These are phyloP conservation scores for Microplitis mediator DNA, from an alignment of 1,140 invertebrate species.

Conservation along the genomic window DNA sequence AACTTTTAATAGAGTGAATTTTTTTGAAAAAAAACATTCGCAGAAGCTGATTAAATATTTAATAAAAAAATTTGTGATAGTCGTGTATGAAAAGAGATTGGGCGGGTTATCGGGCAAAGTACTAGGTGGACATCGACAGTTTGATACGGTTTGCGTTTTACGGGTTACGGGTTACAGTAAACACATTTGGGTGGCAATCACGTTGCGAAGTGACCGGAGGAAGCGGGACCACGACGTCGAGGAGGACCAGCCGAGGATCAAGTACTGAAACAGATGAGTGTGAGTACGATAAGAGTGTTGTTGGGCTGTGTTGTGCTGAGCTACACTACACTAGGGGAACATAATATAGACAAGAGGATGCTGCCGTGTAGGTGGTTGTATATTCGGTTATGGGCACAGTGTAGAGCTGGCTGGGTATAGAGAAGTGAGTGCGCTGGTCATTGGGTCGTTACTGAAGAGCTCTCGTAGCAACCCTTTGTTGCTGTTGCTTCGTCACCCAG, in stretches of 20 bases:
- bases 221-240: constrained; percentile 1
- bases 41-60: no score
- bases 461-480: constrained; percentile 38
- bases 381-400: no score
- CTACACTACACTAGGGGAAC: no score
- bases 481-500: constrained; percentile 30
- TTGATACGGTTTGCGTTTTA: constrained; percentile 34
- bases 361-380: no score
- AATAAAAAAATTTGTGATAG: no score
- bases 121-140: constrained; percentile 26
- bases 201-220: constrained; percentile 26
- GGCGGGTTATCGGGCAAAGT: no score
- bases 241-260: not conserved
- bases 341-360: not conserved
- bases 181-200: constrained; percentile 40
- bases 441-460: constrained; percentile 32
- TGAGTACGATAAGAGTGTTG: not conserved
- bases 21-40: no score
- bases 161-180: constrained; percentile 18
- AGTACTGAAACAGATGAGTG: constrained; percentile 15
- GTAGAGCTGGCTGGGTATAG: not conserved
- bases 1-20: no score
- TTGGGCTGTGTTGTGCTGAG: not conserved
- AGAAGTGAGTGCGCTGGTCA: constrained; percentile 26
- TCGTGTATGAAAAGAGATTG: no score